A percentile compares a stretch with the other conserved stretches of the same genome.
phyloP scores from a whole-genome alignment of 2,797 vertebrate species.

The Chaunax sp. region DNA sequence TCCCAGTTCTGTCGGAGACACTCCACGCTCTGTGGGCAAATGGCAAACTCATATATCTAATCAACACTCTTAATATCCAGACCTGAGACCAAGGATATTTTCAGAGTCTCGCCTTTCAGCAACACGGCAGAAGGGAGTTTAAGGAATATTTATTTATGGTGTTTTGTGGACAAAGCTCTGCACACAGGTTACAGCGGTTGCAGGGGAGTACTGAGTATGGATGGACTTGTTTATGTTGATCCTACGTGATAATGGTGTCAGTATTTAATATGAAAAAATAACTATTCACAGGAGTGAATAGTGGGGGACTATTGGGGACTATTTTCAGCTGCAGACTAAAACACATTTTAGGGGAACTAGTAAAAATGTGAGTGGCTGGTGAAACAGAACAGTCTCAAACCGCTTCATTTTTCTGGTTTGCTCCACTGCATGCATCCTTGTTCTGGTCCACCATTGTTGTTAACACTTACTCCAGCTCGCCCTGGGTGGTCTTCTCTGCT shows the following conservation, averaged over 20 bases:
- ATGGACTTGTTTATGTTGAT: background rate
- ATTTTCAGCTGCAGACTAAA: constrained; percentile 3
- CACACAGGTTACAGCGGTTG: constrained; percentile 24
- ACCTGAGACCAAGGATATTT: constrained; percentile 81
- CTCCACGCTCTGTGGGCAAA: constrained; percentile 87
- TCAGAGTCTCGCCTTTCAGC: constrained; percentile 73
- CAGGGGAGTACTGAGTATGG: background rate
- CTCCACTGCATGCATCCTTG: background rate
- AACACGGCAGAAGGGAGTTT: constrained; percentile 44
- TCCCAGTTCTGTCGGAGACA: constrained; percentile 86
- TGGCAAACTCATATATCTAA: constrained; percentile 88
- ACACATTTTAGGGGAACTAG: background rate
- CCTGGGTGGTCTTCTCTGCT: background rate
- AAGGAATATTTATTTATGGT: constrained; percentile 29
- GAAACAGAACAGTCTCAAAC: background rate
- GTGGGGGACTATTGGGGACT: background rate
- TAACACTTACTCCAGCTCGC: background rate
- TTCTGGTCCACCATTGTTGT: background rate
- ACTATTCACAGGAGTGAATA: background rate
- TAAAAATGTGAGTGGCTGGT: background rate
- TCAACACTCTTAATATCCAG: constrained; percentile 86
- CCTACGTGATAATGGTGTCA: background rate
- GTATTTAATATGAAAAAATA: background rate
- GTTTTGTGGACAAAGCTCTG: constrained; percentile 1
- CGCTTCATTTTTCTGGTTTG: constrained; percentile 6